phyloP scores from a whole-genome alignment of 2,888 invertebrate species.

The Anoncus sp. region DNA sequence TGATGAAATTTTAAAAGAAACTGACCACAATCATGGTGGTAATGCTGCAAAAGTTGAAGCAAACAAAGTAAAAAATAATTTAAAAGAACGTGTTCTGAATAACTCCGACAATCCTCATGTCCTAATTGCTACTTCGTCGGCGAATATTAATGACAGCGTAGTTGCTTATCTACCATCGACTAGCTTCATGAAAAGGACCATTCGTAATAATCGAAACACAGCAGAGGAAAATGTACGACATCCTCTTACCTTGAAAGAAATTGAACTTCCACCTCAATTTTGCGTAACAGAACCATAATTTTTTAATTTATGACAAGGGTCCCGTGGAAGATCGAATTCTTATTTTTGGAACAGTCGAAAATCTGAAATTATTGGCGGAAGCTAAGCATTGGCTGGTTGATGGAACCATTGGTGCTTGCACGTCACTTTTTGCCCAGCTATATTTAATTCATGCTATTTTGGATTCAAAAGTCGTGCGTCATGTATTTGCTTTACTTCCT shows the following conservation, averaged over 20 bases:
- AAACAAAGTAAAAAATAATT: conserved; percentile 4
- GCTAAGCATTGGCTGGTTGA: conserved; percentile 19
- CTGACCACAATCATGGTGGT: conserved; percentile 34
- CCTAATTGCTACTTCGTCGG: conserved; percentile 26
- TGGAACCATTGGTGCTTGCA: conserved; percentile 10
- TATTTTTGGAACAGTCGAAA: conserved; percentile 24
- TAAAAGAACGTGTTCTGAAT: conserved; percentile 6
- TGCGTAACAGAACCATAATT: conserved; percentile 9
- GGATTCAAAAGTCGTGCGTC: conserved; percentile 12
- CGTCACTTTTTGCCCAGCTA: conserved; percentile 10
- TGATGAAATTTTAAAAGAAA: conserved; percentile 24
- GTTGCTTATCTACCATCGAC: conserved; percentile 20
- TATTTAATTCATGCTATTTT: conserved; percentile 23
- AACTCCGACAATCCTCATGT: conserved; percentile 35
- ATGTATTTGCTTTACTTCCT: conserved; percentile 8
- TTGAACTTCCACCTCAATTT: conserved; percentile 15
- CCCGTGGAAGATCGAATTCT: conserved; percentile 17
- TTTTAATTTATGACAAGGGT: conserved; percentile 22
- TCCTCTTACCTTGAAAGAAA: conserved; percentile 2
- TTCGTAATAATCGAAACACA: conserved; percentile 10
- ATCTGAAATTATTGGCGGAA: conserved; percentile 8
- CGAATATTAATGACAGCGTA: conserved; percentile 22
- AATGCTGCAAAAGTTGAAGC: conserved; percentile 16
- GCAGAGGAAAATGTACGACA: background rate
- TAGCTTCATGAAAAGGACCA: conserved; percentile 19